Percentiles rank a stretch among this genome's conserved stretches.
Evolutionary conservation across 2,113 vertebrate genomes (phyloP).

Genomic region (Vombatus ursinus): DNA sequence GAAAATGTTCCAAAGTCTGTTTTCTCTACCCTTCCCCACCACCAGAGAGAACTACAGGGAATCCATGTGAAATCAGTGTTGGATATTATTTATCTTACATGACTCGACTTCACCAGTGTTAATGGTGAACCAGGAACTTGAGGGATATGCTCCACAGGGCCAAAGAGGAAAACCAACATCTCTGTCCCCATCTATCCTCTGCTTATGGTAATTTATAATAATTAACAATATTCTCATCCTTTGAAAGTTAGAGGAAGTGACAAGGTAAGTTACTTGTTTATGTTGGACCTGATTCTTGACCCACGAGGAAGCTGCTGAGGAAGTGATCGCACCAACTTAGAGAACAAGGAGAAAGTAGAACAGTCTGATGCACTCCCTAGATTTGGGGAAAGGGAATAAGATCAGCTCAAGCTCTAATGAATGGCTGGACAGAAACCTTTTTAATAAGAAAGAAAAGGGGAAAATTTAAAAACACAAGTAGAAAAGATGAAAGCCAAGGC

Average conservation of each 20-base stretch:
- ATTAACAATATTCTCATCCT: not conserved
- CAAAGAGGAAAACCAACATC: not conserved
- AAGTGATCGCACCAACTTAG: not conserved
- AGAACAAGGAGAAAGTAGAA: not conserved
- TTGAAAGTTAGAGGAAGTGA: not conserved
- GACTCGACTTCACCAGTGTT: not conserved
- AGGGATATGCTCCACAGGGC: not conserved
- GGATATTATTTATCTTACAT: not conserved
- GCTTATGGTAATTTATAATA: not conserved
- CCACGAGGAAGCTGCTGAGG: not conserved
- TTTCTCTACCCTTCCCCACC: not conserved
- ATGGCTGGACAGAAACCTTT: not conserved
- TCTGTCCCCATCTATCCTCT: not conserved
- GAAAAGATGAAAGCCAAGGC: not conserved
- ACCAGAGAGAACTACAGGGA: not conserved
- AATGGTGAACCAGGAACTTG: not conserved
- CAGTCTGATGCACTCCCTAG: not conserved
- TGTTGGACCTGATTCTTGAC: not conserved
- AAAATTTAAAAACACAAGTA: not conserved
- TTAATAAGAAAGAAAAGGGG: not conserved
- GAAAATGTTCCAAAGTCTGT: not conserved
- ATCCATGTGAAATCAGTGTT: not conserved
- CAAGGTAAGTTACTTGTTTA: not conserved
- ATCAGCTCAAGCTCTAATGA: not conserved
- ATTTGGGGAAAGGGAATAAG: not conserved